These are phyloP conservation scores for Cryptophagus acutangulus DNA, from an alignment of 2,888 invertebrate species.

Conservation along the genomic window DNA sequence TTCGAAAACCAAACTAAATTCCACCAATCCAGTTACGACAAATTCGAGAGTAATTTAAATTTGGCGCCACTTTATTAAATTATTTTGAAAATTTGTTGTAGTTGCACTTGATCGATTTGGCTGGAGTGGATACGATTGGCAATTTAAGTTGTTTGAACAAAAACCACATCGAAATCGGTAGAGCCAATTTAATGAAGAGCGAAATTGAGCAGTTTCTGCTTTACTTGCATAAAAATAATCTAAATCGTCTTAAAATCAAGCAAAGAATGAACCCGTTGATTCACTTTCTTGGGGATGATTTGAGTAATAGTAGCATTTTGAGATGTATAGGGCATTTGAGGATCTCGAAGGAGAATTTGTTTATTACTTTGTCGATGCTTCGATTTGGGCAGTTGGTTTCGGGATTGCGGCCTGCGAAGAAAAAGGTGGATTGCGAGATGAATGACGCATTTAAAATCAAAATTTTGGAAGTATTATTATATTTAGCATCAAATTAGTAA, in stretches of 20 bases:
- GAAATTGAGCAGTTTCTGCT: constrained; percentile 45
- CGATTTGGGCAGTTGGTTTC: constrained; percentile 41
- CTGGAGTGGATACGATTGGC: constrained; percentile 43
- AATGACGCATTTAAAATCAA: not conserved
- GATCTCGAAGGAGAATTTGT: constrained; percentile 37
- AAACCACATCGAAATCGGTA: constrained; percentile 38
- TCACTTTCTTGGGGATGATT: constrained; percentile 41
- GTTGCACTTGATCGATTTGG: constrained; percentile 49
- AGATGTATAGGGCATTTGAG: constrained; percentile 48
- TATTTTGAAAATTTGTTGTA: constrained; percentile 21
- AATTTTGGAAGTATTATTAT: not conserved
- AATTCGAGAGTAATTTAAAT: constrained; percentile 15
- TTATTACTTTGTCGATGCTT: constrained; percentile 44
- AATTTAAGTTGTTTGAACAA: constrained; percentile 38
- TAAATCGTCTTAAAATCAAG: constrained; percentile 25
- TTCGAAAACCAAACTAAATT: constrained; percentile 14
- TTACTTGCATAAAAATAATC: constrained; percentile 27
- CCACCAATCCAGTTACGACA: constrained; percentile 26
- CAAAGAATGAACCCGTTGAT: constrained; percentile 42
- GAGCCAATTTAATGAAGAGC: constrained; percentile 45
- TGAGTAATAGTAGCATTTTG: constrained; percentile 36
- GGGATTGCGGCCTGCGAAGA: constrained; percentile 31
- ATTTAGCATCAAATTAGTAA: not conserved
- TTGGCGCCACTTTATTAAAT: not conserved
- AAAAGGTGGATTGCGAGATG: not conserved